phyloP scores from a whole-genome alignment of 2,888 invertebrate species.

The Eupithecia dodoneata region DNA sequence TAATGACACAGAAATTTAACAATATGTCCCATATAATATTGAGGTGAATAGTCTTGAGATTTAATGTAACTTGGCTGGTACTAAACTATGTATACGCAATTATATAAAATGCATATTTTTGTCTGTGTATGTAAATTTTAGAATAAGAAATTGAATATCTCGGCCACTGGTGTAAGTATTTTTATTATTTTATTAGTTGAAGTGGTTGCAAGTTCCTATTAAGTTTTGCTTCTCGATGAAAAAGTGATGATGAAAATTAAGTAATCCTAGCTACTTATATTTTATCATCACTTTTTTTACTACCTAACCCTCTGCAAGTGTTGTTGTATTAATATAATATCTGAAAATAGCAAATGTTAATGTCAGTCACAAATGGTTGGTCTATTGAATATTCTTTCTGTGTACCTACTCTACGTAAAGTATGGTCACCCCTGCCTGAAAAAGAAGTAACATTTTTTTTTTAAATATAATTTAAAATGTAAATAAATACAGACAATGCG shows the following conservation, averaged over 20 bases:
- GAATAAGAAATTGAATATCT: conserved; percentile 49
- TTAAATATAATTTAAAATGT: conserved; percentile 1
- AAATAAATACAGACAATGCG: background rate
- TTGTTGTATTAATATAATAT: background rate
- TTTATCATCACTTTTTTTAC: background rate
- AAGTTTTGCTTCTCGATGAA: conserved; percentile 48
- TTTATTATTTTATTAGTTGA: conserved; percentile 53
- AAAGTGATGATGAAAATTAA: background rate
- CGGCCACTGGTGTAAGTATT: conserved; percentile 60
- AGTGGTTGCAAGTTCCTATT: conserved; percentile 81
- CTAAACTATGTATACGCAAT: conserved; percentile 37
- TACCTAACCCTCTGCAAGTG: too few relatives aligned
- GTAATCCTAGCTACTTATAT: background rate
- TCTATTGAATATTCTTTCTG: background rate
- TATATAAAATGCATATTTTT: conserved; percentile 36
- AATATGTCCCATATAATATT: background rate
- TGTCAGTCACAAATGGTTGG: background rate
- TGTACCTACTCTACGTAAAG: background rate
- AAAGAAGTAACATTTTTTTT: background rate
- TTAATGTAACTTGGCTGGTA: conserved; percentile 22
- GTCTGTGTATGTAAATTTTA: conserved; percentile 45
- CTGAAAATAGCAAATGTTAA: background rate
- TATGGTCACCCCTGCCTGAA: background rate
- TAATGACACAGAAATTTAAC: background rate
- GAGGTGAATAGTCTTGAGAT: background rate